A percentile compares a stretch with the other conserved stretches of the same genome.
These are phyloP conservation scores for Platycheirus albimanus DNA, from an alignment of 2,888 invertebrate species.

Conservation along the genomic window DNA sequence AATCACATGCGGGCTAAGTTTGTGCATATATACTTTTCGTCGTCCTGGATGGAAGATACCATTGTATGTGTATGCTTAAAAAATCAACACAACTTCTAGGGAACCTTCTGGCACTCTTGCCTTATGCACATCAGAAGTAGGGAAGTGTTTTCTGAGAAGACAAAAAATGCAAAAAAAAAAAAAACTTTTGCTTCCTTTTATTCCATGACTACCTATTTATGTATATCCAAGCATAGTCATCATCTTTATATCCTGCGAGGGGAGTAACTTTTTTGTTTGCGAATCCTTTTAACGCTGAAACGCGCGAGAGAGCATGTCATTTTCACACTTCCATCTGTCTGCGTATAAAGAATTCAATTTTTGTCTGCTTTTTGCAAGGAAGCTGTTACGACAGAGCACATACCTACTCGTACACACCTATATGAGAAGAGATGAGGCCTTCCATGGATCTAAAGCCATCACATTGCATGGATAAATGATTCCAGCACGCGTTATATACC, in stretches of 20 bases:
- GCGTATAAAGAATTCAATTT: slow-evolving; percentile 13
- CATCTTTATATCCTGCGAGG: slow-evolving; percentile 41
- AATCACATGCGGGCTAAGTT: slow-evolving; percentile 46
- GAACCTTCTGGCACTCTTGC: slow-evolving; percentile 19
- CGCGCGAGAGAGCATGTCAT: slow-evolving; percentile 55
- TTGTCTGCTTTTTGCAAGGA: slow-evolving; percentile 14
- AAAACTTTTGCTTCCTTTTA: slow-evolving; percentile 44
- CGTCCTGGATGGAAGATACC: not conserved
- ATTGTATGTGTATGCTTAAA: slow-evolving; percentile 16
- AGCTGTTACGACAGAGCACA: slow-evolving; percentile 25
- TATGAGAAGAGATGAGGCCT: slow-evolving; percentile 19
- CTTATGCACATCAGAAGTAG: too few relatives aligned
- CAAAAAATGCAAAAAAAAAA: slow-evolving; percentile 1
- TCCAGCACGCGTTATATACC: slow-evolving; percentile 28
- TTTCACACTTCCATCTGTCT: slow-evolving; percentile 64
- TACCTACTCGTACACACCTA: too few relatives aligned
- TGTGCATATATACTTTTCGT: slow-evolving; percentile 18
- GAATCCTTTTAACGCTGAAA: slow-evolving; percentile 40
- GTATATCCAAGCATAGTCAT: slow-evolving; percentile 6
- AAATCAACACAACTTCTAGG: slow-evolving; percentile 42
- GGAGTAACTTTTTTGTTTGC: slow-evolving; percentile 41
- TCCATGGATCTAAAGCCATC: slow-evolving; percentile 27
- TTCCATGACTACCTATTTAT: not conserved
- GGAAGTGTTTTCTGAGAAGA: too few relatives aligned
- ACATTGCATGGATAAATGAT: slow-evolving; percentile 48